Evolutionary conservation across 2,113 vertebrate species (phyloP).

Genomic region (Pterophyllum scalare): DNA sequence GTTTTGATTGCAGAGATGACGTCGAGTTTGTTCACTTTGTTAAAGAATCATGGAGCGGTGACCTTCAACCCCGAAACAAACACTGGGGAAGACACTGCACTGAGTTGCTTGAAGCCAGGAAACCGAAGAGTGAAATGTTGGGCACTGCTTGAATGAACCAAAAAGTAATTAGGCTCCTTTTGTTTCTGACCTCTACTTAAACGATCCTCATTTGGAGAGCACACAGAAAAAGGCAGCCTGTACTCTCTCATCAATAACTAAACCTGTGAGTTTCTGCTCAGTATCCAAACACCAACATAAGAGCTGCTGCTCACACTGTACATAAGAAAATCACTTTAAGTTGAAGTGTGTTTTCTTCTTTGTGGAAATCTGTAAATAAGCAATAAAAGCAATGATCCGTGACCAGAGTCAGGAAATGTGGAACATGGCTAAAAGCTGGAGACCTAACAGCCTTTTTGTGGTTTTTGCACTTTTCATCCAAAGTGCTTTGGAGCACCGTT

Average conservation of each 20-base stretch:
- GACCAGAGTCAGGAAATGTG: not conserved
- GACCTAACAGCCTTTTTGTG: not conserved
- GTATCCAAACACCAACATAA: not conserved
- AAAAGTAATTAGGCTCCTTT: not conserved
- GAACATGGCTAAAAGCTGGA: not conserved
- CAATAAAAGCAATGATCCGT: not conserved
- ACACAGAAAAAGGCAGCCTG: not conserved
- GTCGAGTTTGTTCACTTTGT: not conserved
- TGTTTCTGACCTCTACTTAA: not conserved
- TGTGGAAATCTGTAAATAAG: not conserved
- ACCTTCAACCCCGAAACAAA: not conserved
- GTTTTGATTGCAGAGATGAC: too few relatives aligned
- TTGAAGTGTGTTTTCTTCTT: not conserved
- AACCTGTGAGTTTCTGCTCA: not conserved
- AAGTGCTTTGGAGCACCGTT: constrained; percentile 22
- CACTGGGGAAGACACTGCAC: not conserved
- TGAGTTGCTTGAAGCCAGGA: too few relatives aligned
- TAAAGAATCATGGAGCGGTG: not conserved
- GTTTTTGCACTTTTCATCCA: not conserved
- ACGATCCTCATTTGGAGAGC: too few relatives aligned
- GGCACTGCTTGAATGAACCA: too few relatives aligned
- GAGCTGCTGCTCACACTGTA: not conserved
- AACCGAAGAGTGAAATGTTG: too few relatives aligned
- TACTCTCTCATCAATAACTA: not conserved
- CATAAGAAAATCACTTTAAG: not conserved